Evolutionary conservation across 2,888 invertebrate species (phyloP).

Genomic region (Phalera bucephala): DNA sequence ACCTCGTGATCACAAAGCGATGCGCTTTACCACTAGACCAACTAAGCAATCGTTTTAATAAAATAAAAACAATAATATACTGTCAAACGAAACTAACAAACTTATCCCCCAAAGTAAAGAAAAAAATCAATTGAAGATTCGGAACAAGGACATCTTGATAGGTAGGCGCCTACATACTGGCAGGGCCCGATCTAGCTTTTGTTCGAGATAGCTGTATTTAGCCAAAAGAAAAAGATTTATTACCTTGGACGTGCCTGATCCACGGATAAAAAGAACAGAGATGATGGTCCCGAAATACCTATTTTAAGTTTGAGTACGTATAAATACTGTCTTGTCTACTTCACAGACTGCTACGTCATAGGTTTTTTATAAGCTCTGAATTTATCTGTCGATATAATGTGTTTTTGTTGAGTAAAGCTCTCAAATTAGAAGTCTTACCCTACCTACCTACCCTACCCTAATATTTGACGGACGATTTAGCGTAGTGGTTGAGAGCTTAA

Average conservation of each 20-base stretch:
- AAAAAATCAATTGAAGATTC: not conserved
- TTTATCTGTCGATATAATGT: no score
- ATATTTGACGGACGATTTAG: no score
- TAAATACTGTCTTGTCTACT: not conserved
- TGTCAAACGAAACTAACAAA: no score
- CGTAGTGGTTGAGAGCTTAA: no score
- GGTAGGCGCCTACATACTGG: slow-evolving; percentile 3
- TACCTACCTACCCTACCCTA: no score
- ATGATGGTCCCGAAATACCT: slow-evolving; percentile 10
- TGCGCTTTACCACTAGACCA: no score
- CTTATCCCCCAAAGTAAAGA: no score
- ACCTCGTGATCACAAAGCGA: no score
- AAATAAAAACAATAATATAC: no score
- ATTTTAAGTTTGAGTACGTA: not conserved
- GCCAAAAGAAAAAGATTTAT: slow-evolving; percentile 39
- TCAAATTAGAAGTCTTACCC: no score
- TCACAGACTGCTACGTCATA: not conserved
- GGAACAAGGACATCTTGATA: slow-evolving; percentile 1
- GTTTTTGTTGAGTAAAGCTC: no score
- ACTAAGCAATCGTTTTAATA: no score
- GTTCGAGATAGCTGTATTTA: slow-evolving; percentile 34
- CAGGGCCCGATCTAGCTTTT: slow-evolving; percentile 20
- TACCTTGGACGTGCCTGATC: slow-evolving; percentile 33
- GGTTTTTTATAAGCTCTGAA: not conserved
- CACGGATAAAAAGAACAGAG: slow-evolving; percentile 28